A percentile compares a stretch with the other conserved stretches of the same genome.
Evolutionary conservation across 2,888 invertebrate species (phyloP).

Genomic region (Morinoia aosen): DNA sequence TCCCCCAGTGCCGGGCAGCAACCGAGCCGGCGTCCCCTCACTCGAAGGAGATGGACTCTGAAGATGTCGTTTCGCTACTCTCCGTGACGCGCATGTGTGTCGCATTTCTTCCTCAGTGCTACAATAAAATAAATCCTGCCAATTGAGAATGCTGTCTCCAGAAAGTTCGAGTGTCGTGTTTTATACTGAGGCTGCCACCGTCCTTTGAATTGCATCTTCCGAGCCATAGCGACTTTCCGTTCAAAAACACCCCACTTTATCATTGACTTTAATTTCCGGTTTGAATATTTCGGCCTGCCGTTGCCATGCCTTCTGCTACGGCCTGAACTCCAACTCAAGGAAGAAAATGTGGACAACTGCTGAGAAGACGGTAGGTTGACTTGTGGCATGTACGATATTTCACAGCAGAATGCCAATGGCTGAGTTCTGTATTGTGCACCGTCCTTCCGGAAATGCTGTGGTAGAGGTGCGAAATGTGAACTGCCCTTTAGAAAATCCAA

Average conservation of each 20-base stretch:
- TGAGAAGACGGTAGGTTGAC: background rate
- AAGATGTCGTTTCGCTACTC: slow-evolving; percentile 12
- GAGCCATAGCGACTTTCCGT: slow-evolving; percentile 43
- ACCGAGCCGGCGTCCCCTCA: background rate
- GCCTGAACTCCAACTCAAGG: background rate
- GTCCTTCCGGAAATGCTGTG: background rate
- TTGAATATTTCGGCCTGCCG: slow-evolving; percentile 45
- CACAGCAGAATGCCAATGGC: background rate
- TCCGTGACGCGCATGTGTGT: background rate
- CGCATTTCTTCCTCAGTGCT: background rate
- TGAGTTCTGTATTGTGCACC: background rate
- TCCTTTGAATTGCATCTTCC: slow-evolving; percentile 47
- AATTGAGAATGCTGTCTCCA: slow-evolving; percentile 46
- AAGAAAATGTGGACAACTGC: slow-evolving; percentile 2
- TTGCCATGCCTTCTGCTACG: slow-evolving; percentile 5
- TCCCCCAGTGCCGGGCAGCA: background rate
- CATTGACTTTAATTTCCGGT: slow-evolving; percentile 50
- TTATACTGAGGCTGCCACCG: slow-evolving; percentile 29
- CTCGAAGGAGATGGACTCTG: background rate
- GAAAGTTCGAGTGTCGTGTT: slow-evolving; percentile 22
- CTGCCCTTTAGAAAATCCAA: background rate
- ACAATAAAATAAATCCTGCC: slow-evolving; percentile 28
- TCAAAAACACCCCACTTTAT: slow-evolving; percentile 50
- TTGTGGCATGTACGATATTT: background rate
- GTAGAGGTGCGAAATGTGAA: background rate